Evolutionary conservation across 1,140 invertebrate species (phyloP).

Genomic region (Metaphire vulgaris): DNA sequence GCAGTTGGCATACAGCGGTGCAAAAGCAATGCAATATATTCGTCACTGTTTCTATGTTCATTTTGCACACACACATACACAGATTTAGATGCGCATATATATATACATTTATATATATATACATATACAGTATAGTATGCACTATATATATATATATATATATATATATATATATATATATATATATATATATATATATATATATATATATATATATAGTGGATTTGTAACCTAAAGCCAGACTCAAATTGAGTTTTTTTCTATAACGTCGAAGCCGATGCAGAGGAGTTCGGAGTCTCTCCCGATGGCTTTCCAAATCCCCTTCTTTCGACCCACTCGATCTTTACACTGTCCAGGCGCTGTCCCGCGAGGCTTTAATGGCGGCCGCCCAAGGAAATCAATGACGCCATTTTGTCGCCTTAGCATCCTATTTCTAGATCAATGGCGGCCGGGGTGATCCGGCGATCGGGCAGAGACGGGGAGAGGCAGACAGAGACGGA

Average conservation of each 20-base stretch:
- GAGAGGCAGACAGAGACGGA: neutral
- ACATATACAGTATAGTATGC: no score
- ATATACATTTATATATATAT: no score
- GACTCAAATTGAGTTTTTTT: neutral
- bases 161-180: neutral
- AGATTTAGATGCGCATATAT: no score
- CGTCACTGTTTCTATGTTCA: no score
- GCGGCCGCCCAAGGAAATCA: neutral
- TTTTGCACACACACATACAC: no score
- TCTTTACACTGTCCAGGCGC: neutral
- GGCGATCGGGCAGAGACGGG: neutral
- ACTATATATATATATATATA: no score
- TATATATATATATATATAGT: neutral
- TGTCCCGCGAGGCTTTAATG: neutral
- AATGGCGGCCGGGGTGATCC: no score
- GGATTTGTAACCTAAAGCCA: neutral
- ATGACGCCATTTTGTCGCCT: neutral
- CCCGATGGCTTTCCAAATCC: neutral
- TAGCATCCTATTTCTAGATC: neutral
- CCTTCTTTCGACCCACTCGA: neutral
- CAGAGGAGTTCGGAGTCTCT: neutral
- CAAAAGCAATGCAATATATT: no score
- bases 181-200: slow-evolving; percentile 4
- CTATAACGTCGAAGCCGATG: neutral
- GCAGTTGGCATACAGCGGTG: neutral